Evolutionary conservation across 2,888 invertebrate species (phyloP).

Genomic region (Thysanoteuthis rhombus): DNA sequence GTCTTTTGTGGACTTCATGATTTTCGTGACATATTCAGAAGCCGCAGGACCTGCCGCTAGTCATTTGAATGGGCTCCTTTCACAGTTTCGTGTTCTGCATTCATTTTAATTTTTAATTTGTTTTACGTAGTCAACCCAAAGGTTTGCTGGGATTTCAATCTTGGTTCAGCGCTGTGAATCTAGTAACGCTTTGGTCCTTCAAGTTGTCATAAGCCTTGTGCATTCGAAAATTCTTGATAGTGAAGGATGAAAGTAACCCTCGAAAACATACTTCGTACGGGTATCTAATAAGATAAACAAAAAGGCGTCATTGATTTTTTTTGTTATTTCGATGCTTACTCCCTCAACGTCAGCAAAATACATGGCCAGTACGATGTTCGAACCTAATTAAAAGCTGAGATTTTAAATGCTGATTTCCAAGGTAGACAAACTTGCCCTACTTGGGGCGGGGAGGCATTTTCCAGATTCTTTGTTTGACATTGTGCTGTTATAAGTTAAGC

Average conservation of each 20-base stretch:
- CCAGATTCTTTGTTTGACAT: too few species aligned
- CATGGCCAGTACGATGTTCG: too few species aligned
- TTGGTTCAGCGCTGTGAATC: not conserved
- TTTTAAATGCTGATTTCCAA: too few species aligned
- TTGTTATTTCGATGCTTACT: too few species aligned
- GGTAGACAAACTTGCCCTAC: too few species aligned
- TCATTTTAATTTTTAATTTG: not conserved
- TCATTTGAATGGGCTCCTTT: constrained; percentile 12
- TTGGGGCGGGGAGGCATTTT: too few species aligned
- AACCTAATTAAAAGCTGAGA: too few species aligned
- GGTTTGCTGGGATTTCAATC: not conserved
- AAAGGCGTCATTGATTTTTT: too few species aligned
- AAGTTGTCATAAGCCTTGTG: not conserved
- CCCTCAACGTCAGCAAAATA: too few species aligned
- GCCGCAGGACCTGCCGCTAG: constrained; percentile 12
- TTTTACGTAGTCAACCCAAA: not conserved
- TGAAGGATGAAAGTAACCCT: not conserved
- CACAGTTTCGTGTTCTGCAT: not conserved
- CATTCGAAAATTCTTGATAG: not conserved
- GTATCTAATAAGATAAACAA: too few species aligned
- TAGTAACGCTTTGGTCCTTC: not conserved
- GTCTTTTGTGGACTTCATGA: not conserved
- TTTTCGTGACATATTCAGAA: constrained; percentile 1
- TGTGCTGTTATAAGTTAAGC: too few species aligned
- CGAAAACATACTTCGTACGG: not conserved